Evolutionary conservation across 30 jellyfish, hydroid and myxozoan genomes (phyloP), one percentile per base, ranked within the genome.

Genomic region (Haliclystus octoradiatus): DNA sequence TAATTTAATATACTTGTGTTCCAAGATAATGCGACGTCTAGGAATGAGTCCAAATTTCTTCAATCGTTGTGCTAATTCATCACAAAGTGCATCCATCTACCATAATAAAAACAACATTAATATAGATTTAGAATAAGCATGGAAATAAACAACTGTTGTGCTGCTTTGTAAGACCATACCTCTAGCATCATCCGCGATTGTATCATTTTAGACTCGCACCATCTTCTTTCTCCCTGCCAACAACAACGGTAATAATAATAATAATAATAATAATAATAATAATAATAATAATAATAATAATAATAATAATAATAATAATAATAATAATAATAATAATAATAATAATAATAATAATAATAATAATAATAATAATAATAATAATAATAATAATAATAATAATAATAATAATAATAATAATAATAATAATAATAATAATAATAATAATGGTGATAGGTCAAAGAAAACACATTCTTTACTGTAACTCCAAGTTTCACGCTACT

Each of bases 201-300:
- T 31, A 88, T 76, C 25, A 68, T 66, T 49, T 88, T 77, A 47
- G 68, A 64, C 28, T 70, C 69, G 12, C 95, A 94, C 97, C 97
- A 88, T 24, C 26, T 71, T 2, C 53, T 49, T 52, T 88, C 93
- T 0, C 81, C 84, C 97, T 88, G 33, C 32, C 62, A 53, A 63
- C 31, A 4, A 66, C 19, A 19, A 5, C 9, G 9, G 57, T 5
- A 9, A 40, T 9, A 40, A 19, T 40, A 5, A 40, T 9, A 40
- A 40, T 19, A 40, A 40, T 40, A 9, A 40, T 5, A 40, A 40
- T 9, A 40, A 19, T 19, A 40, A 5, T 19, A 5, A 19, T 40
- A 5, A 40, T 19, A 40, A 9, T 9, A 9, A 5, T 5, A 9
- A 40, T 19, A 40, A 40, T 19, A 40, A 40, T 19, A 40, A 40